Percentiles rank a stretch among this genome's conserved stretches.
These are phyloP conservation scores for Oreonectes daqikongensis DNA, from an alignment of 2,797 vertebrate genomes.

Conservation along the genomic window DNA sequence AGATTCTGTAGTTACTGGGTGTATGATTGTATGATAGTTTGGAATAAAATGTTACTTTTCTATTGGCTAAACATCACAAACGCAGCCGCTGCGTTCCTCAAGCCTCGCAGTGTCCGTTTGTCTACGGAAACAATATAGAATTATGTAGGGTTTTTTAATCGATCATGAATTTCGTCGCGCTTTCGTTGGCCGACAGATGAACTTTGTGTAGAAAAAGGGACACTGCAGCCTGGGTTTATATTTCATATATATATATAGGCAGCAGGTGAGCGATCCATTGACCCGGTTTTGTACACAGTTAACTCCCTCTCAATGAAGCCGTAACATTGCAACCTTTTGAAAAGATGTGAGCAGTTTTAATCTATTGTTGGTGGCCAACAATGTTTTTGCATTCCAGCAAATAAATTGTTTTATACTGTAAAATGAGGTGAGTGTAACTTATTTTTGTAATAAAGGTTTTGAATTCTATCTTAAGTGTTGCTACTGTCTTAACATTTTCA, in stretches of 20 bases:
- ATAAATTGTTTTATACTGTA: slow-evolving; percentile 99
- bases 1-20: slow-evolving; percentile 99
- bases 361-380: slow-evolving; percentile 99
- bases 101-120: slow-evolving; percentile 99
- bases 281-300: slow-evolving; percentile 98
- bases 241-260: slow-evolving; percentile 82
- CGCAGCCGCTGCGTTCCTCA: slow-evolving; percentile 96
- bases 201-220: slow-evolving; percentile 87
- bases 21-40: slow-evolving; percentile 99
- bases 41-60: slow-evolving; percentile 99
- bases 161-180: slow-evolving; percentile 13
- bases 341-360: slow-evolving; percentile 99
- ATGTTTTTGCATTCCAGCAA: slow-evolving; percentile 99
- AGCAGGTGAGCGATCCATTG: slow-evolving; percentile 81
- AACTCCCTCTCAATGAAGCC: slow-evolving; percentile 92
- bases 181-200: slow-evolving; percentile 62
- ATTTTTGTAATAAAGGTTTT: slow-evolving; percentile 99
- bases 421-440: slow-evolving; percentile 99
- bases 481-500: no score
- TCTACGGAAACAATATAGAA: slow-evolving; percentile 66
- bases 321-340: slow-evolving; percentile 92
- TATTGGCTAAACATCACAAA: slow-evolving; percentile 98
- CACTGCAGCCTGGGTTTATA: slow-evolving; percentile 92
- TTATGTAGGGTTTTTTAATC: slow-evolving; percentile 22
- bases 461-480: slow-evolving; percentile 96